Conservation (phyloP, 2,113 vertebrate genomes). For the Poicephalus meyeri region DNA sequence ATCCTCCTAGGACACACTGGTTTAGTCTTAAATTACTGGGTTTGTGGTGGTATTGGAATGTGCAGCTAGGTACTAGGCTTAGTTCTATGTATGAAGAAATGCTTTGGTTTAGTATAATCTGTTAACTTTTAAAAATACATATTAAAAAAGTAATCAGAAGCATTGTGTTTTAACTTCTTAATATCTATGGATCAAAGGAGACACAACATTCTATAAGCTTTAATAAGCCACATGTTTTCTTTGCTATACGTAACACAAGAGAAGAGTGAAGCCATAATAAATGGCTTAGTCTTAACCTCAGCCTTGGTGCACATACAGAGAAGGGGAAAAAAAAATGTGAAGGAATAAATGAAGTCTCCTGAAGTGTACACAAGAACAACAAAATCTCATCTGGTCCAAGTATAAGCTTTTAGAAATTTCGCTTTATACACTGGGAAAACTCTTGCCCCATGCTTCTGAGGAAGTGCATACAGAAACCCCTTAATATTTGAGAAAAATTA, state of each 20-base stretch:
- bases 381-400: neutral
- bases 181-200: rapidly evolving
- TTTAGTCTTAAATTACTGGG: neutral
- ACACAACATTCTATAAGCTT: neutral
- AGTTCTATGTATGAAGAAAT: neutral
- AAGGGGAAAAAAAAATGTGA: neutral
- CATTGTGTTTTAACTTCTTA: neutral
- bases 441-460: neutral
- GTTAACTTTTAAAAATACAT: neutral
- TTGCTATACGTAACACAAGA: neutral
- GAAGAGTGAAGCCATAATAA: neutral
- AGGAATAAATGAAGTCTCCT: neutral
- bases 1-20: neutral
- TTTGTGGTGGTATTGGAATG: neutral
- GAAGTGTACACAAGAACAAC: neutral
- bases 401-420: neutral
- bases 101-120: neutral
- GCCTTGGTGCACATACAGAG: neutral
- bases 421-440: neutral
- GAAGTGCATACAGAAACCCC: neutral
- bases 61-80: neutral
- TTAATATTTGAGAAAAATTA: neutral
- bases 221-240: neutral
- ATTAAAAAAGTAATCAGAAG: neutral
- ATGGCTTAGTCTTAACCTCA: neutral